These are phyloP conservation scores for Rutpela maculata DNA, from an alignment of 2,888 invertebrate species.

Conservation along the genomic window DNA sequence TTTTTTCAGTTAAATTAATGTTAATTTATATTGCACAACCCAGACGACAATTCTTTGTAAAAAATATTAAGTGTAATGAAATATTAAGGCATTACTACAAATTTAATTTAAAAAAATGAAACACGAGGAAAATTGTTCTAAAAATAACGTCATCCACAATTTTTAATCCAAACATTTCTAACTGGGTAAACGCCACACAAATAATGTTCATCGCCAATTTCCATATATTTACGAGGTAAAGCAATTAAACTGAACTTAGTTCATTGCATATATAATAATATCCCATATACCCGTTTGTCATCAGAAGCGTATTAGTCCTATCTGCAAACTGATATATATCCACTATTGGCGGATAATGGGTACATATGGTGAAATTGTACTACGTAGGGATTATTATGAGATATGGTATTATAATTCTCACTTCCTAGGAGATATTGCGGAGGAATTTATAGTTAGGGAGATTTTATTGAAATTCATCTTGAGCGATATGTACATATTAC, in stretches of 20 bases:
- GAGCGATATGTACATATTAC: no score
- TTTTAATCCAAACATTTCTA: no score
- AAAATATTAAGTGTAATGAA: no score
- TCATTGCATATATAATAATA: slow-evolving; percentile 24
- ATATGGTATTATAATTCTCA: slow-evolving; percentile 10
- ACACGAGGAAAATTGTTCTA: no score
- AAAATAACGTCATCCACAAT: no score
- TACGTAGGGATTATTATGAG: slow-evolving; percentile 24
- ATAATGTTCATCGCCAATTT: not conserved
- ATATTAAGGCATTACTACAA: no score
- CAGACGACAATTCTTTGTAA: no score
- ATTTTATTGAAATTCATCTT: not conserved
- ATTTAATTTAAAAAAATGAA: no score
- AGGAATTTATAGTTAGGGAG: slow-evolving; percentile 3
- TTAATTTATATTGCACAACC: no score
- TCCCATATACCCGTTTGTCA: slow-evolving; percentile 26
- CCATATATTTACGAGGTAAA: not conserved
- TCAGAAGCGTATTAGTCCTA: slow-evolving; percentile 24
- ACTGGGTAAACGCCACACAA: not conserved
- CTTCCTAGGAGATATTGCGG: slow-evolving; percentile 4
- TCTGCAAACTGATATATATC: slow-evolving; percentile 21
- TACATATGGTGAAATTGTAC: not conserved
- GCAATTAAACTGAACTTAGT: not conserved
- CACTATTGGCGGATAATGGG: slow-evolving; percentile 27
- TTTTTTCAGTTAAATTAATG: no score